Base-by-base conservation (phyloP, 2,113 vertebrate genomes). In the Myxocyprinus asiaticus region DNA sequence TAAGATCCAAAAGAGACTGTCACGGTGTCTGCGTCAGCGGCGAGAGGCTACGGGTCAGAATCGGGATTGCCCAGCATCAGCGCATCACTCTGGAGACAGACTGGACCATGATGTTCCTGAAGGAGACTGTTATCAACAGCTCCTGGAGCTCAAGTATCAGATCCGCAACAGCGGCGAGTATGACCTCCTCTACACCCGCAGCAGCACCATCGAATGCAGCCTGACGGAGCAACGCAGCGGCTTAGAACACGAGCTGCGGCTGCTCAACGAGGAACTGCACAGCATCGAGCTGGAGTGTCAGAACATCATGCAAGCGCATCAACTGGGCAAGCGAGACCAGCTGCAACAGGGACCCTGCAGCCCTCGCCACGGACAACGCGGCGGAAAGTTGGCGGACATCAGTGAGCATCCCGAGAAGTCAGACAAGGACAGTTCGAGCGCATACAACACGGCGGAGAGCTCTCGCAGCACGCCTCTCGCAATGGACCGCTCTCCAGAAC, bases 391-490 rank as follows among this genome's bases (percentile, higher is more conserved):
- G 55, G 90, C 91, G 5, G 95, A 97, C 76, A 95, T 95, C 65
- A 90, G 93, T 0, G 96, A 96, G 78, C 94, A 95, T 53, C 94
- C 95, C 4, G 97, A 97, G 83, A 96, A 95, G 88, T 99, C 96
- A 0, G 97, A 99, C 90, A 99, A 98, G 85, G 97, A 99, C 90
- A 98, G 95, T 81, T 98, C 97, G 33, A 99, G 97, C 4, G 96
- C 97, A 22, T 98, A 99, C 82, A 99, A 98, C 88, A 99, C 96
- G 0, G 97, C 97, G 0, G 97, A 99, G 86, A 99, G 96, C 85
- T 97, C 96, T 56, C 92, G 97, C 77, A 98, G 96, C 84, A 97
- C 95, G 0, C 96, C 96, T 0, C 87, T 98, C 33, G 94, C 94
- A 0, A 92, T 97, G 87, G 96, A 97, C 84, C 93, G 92, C 45